A percentile compares a stretch with the other conserved stretches of the same genome.
Evolutionary conservation across 2,797 vertebrate species (phyloP).

Genomic region (Labroides dimidiatus): DNA sequence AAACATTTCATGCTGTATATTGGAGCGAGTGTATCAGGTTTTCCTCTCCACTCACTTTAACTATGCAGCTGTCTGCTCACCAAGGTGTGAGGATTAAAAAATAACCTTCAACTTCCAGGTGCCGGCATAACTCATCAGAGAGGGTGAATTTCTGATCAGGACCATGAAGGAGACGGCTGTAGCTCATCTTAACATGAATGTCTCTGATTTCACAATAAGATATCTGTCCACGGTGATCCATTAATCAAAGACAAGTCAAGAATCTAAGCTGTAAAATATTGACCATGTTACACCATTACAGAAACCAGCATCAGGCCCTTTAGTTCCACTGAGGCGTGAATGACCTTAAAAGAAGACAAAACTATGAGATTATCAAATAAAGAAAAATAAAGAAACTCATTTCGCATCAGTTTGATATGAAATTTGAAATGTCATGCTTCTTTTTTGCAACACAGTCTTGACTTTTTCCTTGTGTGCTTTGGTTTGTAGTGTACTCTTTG

Average conservation of each 20-base stretch:
- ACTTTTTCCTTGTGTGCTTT: background rate
- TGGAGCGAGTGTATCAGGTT: constrained; percentile 42
- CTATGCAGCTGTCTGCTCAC: constrained; percentile 4
- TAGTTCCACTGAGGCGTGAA: no score
- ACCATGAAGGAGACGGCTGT: background rate
- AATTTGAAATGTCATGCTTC: background rate
- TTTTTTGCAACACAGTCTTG: background rate
- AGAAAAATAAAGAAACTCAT: no score
- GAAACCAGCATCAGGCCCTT: no score
- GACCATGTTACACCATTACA: no score
- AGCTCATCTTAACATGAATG: no score
- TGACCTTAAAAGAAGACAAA: no score
- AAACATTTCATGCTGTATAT: constrained; percentile 18
- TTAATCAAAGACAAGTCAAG: no score
- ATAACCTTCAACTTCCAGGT: constrained; percentile 15
- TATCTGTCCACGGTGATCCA: no score
- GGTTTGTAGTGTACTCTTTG: background rate
- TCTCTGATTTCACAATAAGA: no score
- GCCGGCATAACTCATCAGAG: constrained; percentile 14
- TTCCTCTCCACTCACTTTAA: constrained; percentile 10
- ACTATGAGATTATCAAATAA: no score
- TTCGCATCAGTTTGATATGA: no score
- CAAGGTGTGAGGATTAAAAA: constrained; percentile 13
- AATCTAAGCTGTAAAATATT: no score
- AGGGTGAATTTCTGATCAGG: background rate